Percentiles rank a stretch among this genome's conserved stretches.
Conservation (phyloP, 2,888 invertebrate genomes). For the Hydrotaea cyrtoneurina region DNA sequence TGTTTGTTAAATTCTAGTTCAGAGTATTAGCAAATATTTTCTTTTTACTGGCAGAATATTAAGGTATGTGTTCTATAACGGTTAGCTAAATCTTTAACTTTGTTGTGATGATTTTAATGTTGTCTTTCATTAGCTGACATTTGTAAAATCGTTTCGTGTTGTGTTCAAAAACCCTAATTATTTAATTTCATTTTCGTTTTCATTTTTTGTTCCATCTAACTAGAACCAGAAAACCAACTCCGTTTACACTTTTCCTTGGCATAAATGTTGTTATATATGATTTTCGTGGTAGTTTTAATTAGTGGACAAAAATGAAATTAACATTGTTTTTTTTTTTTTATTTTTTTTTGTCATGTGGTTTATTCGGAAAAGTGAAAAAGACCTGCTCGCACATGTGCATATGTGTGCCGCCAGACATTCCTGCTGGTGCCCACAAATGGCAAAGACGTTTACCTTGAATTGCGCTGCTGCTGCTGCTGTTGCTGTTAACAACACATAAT, state of each 20-base stretch:
- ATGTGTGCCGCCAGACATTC: not conserved
- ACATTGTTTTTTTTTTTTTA: too few relatives aligned
- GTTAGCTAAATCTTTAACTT: not conserved
- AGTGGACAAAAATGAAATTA: conserved; percentile 29
- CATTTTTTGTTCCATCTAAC: too few relatives aligned
- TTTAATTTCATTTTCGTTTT: not conserved
- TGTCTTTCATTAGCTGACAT: not conserved
- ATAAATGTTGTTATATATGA: conserved; percentile 10
- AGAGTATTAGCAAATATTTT: not conserved
- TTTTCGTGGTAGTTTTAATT: conserved; percentile 15
- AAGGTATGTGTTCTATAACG: not conserved
- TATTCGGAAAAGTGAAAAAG: not conserved
- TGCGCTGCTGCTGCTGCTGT: not conserved
- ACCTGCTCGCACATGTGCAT: too few relatives aligned
- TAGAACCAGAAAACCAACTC: not conserved
- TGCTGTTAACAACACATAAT: conserved; percentile 24
- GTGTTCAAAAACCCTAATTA: not conserved
- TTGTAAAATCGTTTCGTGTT: too few relatives aligned
- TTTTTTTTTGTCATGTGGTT: conserved; percentile 22
- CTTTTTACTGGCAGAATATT: not conserved
- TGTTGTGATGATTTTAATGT: not conserved
- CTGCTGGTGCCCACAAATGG: conserved; percentile 32
- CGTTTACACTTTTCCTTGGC: not conserved
- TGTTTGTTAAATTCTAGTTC: not conserved
- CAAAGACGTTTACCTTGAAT: conserved; percentile 63